Base-by-base conservation (phyloP, 2,797 vertebrate genomes). In the Falco cherrug region DNA sequence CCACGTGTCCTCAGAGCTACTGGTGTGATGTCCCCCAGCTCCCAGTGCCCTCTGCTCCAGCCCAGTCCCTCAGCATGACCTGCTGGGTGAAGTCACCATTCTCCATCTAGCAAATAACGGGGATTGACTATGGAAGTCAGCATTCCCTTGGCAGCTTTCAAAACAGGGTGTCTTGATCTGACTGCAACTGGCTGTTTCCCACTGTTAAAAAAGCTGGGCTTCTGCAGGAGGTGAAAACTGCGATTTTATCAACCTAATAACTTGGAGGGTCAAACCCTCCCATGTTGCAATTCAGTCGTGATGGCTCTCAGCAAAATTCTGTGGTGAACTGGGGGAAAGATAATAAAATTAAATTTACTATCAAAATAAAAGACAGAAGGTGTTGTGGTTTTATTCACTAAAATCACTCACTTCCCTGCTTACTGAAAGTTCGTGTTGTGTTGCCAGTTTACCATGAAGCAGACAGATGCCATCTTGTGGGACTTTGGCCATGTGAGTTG, bases 331-430 rank as follows among this genome's bases (percentile, higher is more conserved):
- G 16, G 25, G 19, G 45, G 15, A 43, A 79, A 50, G 88, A 68
- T 54, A 87, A 60, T 56, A 77, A 87, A 83, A 78, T 80, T 12
- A 64, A 75, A 68, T 65, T 75, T 90, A 77, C 47, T 75, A n/a
- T 57, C 1, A 13, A 87, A 93, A 87, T 26, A 77, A 83, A 78
- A 82, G 83, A 85, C 81, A 96, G 96, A 95, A 92, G 90, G 90
- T 56, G 0, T 28, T 20, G 81, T 60, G 86, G 71, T 50, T 94
- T 91, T 67, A 56, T 51, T 67, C 21, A 3, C 39, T 71, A 41
- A 84, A 94, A 76, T 41, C 41, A 80, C 37, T 35, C 47, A 29
- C 43, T 92, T 80, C 81, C 90, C 90, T 63, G 71, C 47, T 89
- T 11, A 29, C 84, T 93, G 90, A 29, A 84, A 53, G 73, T 64